Base-by-base conservation (phyloP, 2,888 invertebrate species). In the Drosophila mimetica region DNA sequence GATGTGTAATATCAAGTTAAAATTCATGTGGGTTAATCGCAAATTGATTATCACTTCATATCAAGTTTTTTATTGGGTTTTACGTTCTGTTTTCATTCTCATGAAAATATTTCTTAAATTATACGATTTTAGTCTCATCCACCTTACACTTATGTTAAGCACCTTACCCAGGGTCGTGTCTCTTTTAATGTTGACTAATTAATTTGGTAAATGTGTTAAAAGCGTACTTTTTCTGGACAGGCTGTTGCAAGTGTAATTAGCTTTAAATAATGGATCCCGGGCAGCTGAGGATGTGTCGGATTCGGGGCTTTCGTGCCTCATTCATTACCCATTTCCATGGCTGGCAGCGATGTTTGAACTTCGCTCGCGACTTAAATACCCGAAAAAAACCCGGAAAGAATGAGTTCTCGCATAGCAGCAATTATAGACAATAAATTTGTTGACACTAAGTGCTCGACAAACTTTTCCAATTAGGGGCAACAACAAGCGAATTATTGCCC, bases 401-500 rank as follows among this genome's bases (percentile, higher is more conserved):
- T 48, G 42, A 41, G 22, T 36, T 36, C 25, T 34, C 5, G 30
- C 20, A 42, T 36, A 54, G 39, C 47, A 50, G 54, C 51, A 73
- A 65, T 73, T 66, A 71, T 71, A 65, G 66, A 73, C 70, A 53
- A 61, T 53, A 61, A 53, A 63, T 70, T 71, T 34, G 39, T 42
- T 57, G 51, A 60, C 71, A 69, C 71, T 60, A 70, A 59, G 47
- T 64, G 76, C 51, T 59, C 46, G 51, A 37, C 42, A 73, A 81
- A 85, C 51, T 84, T 88, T 83, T 83, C 80, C 83, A 87, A 87
- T 84, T 84, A 84, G 73, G 66, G 67, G 55, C 51, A 69, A 60
- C 77, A 79, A 72, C 74, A 70, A 55, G 44, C 53, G 51, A 69
- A 74, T 70, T 74, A 70, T 69, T 55, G 39, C 46, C 37, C 32